Evolutionary conservation across 2,797 vertebrate genomes (phyloP).

Genomic region (Coreius guichenoti): DNA sequence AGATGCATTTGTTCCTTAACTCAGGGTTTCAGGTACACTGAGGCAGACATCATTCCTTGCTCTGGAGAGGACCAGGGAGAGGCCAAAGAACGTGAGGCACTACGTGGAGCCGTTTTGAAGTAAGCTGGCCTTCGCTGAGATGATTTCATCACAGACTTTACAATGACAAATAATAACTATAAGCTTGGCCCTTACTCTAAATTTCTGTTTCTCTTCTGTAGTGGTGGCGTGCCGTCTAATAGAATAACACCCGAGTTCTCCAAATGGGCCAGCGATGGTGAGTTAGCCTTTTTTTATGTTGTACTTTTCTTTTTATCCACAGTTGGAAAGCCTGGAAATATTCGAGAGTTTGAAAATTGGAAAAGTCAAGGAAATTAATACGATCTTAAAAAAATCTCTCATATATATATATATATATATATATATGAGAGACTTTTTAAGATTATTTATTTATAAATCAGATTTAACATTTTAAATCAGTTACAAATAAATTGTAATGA

Average conservation of each 20-base stretch:
- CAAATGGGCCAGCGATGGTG: slow-evolving; percentile 97
- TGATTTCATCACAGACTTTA: neutral
- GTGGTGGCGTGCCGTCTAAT: slow-evolving; percentile 94
- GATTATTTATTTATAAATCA: too few relatives aligned
- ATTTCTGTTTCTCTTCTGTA: slow-evolving; percentile 66
- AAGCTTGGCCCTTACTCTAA: neutral
- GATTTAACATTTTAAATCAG: too few relatives aligned
- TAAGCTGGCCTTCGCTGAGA: slow-evolving; percentile 63
- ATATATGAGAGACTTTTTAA: too few relatives aligned
- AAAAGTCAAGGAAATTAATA: too few relatives aligned
- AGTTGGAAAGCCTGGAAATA: neutral
- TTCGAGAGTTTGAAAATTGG: neutral
- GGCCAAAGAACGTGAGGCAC: slow-evolving; percentile 95
- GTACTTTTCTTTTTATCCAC: neutral
- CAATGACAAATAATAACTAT: neutral
- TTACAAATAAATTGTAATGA: neutral
- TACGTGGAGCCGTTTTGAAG: slow-evolving; percentile 98
- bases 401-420: too few relatives aligned
- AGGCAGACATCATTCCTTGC: slow-evolving; percentile 98
- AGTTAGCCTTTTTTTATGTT: slow-evolving; percentile 65
- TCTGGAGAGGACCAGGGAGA: slow-evolving; percentile 98
- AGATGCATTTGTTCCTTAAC: slow-evolving; percentile 75
- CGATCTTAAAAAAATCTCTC: too few relatives aligned
- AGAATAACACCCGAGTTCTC: slow-evolving; percentile 98
- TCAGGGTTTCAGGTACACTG: slow-evolving; percentile 85